Conservation (phyloP, 1,140 invertebrate genomes). For the Pseudomyrmex cubaensis region DNA sequence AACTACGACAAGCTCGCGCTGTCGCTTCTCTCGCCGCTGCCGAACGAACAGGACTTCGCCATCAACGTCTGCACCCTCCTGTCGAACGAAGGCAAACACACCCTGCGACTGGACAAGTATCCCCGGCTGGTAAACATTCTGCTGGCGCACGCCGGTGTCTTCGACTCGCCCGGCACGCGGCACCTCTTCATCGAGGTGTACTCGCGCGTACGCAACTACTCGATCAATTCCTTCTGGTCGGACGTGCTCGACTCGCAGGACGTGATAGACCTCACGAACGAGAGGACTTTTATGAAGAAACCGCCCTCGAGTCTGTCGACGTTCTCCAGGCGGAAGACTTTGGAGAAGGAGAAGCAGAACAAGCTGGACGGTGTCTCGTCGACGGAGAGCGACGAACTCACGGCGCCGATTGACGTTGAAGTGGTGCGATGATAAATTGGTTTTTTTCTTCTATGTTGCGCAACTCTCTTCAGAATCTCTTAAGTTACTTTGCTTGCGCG, state of each 20-base stretch:
- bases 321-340: constrained; percentile 80
- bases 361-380: constrained; percentile 45
- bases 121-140: constrained; percentile 95
- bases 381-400: constrained; percentile 58
- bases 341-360: constrained; percentile 74
- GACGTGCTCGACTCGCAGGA: constrained; percentile 88
- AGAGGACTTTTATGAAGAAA: constrained; percentile 86
- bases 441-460: too few relatives aligned
- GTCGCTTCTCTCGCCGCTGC: constrained; percentile 96
- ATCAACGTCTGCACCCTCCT: constrained; percentile 98
- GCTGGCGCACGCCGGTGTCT: constrained; percentile 97
- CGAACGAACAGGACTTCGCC: constrained; percentile 99
- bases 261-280: constrained; percentile 90
- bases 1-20: constrained; percentile 95
- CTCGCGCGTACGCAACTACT: constrained; percentile 89
- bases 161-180: constrained; percentile 89
- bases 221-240: constrained; percentile 91
- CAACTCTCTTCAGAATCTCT: too few relatives aligned
- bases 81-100: constrained; percentile 96
- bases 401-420: constrained; percentile 73
- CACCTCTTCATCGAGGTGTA: constrained; percentile 91
- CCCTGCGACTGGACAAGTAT: constrained; percentile 92
- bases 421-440: constrained; percentile 52
- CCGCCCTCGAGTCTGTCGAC: constrained; percentile 72
- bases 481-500: too few relatives aligned